Evolutionary conservation across 2,888 invertebrate species (phyloP).

Genomic region (Lasiommata megera): DNA sequence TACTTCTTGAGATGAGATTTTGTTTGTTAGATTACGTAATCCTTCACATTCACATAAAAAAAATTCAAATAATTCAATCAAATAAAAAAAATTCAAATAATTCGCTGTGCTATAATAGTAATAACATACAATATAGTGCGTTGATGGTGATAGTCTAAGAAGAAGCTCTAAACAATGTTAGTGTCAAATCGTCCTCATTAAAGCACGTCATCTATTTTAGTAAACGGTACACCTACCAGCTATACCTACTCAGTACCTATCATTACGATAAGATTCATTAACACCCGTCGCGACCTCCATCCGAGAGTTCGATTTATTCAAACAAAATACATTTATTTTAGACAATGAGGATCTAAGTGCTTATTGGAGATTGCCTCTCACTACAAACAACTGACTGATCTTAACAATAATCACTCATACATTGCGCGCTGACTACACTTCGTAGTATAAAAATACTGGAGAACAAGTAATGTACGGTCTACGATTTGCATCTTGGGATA

Average conservation of each 20-base stretch:
- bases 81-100: too few species aligned
- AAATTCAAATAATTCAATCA: too few species aligned
- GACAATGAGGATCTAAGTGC: slow-evolving; percentile 69
- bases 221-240: slow-evolving; percentile 1
- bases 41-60: too few species aligned
- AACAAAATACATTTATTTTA: slow-evolving; percentile 72
- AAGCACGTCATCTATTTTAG: too few species aligned
- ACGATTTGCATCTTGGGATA: slow-evolving; percentile 35
- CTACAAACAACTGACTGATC: slow-evolving; percentile 32
- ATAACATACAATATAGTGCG: too few species aligned
- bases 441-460: not conserved
- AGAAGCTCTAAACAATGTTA: too few species aligned
- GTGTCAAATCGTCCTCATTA: too few species aligned
- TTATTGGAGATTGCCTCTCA: slow-evolving; percentile 52
- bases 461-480: slow-evolving; percentile 35
- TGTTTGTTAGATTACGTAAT: too few species aligned
- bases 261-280: slow-evolving; percentile 46
- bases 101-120: too few species aligned
- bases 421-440: slow-evolving; percentile 37
- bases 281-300: slow-evolving; percentile 54
- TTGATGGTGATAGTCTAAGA: too few species aligned
- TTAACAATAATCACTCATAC: slow-evolving; percentile 29
- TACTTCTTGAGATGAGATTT: too few species aligned
- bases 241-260: not conserved
- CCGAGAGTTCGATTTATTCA: slow-evolving; percentile 61